Percentiles rank a stretch among this genome's conserved stretches.
These are phyloP conservation scores for Chloroceryle inda DNA, from an alignment of 2,797 vertebrate species.

Conservation along the genomic window DNA sequence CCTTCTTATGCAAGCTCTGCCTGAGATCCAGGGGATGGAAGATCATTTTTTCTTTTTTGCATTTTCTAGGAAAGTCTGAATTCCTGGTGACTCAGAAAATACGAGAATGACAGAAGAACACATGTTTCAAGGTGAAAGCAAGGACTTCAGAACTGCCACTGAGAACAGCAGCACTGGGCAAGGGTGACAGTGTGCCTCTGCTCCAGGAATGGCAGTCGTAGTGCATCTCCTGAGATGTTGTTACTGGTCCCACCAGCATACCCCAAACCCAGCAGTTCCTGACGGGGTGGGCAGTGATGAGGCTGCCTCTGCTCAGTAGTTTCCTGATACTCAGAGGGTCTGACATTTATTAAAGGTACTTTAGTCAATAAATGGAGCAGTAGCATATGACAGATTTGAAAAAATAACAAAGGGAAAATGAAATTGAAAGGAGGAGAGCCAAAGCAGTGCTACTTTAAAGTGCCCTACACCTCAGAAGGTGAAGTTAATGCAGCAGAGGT, in stretches of 20 bases:
- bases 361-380: not conserved
- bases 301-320: not conserved
- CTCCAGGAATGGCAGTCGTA: accelerated
- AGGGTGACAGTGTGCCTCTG: too few relatives aligned
- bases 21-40: not conserved
- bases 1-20: not conserved
- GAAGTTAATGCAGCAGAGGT: not conserved
- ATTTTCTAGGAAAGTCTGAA: not conserved
- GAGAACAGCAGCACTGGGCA: not conserved
- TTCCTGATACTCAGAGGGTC: not conserved
- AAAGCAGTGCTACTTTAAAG: not conserved
- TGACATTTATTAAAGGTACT: not conserved
- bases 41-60: not conserved
- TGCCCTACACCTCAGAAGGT: not conserved
- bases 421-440: not conserved
- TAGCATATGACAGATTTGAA: not conserved
- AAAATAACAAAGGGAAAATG: not conserved
- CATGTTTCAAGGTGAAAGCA: not conserved
- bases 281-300: not conserved
- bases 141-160: not conserved
- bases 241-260: accelerated
- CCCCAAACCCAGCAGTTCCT: not conserved
- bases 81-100: not conserved
- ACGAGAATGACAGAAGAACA: not conserved
- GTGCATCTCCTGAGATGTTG: too few relatives aligned